Conservation (phyloP, 2,888 invertebrate genomes). For the Lasiommata megera region DNA sequence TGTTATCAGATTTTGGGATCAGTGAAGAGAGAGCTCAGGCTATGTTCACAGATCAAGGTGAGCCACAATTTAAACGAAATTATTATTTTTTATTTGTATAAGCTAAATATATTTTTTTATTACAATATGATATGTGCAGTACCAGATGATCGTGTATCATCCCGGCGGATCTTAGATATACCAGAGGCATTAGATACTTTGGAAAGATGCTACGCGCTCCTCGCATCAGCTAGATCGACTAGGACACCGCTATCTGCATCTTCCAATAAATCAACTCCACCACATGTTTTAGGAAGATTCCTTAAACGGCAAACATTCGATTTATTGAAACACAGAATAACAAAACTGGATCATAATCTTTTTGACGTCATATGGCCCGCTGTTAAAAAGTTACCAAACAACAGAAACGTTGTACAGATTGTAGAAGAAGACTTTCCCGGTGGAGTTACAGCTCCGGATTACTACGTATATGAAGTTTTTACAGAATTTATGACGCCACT, state of each 20-base stretch:
- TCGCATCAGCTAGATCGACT: slow-evolving; percentile 82
- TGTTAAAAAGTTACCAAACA: slow-evolving; percentile 60
- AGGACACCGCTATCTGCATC: slow-evolving; percentile 82
- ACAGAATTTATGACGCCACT: slow-evolving; percentile 91
- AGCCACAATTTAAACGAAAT: slow-evolving; percentile 27
- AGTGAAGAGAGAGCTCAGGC: slow-evolving; percentile 84
- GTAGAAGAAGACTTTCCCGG: slow-evolving; percentile 87
- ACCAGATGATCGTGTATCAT: slow-evolving; percentile 87
- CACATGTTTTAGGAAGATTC: slow-evolving; percentile 85
- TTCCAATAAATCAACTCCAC: slow-evolving; percentile 78
- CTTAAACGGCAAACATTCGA: slow-evolving; percentile 88
- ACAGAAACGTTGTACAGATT: slow-evolving; percentile 76
- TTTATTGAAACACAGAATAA: slow-evolving; percentile 86
- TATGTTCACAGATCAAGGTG: slow-evolving; percentile 91
- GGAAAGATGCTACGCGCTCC: slow-evolving; percentile 88
- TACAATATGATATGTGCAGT: slow-evolving; percentile 71
- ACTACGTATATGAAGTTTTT: slow-evolving; percentile 92
- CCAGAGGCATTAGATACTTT: slow-evolving; percentile 86
- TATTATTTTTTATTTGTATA: not conserved
- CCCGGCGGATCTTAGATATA: slow-evolving; percentile 86
- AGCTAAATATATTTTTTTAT: not conserved
- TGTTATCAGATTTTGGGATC: slow-evolving; percentile 87
- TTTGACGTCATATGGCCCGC: slow-evolving; percentile 89
- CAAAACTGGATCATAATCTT: slow-evolving; percentile 91
- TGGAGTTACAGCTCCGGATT: slow-evolving; percentile 89